These are phyloP conservation scores for Copidosoma aretas DNA, from an alignment of 2,888 invertebrate species.

Conservation along the genomic window DNA sequence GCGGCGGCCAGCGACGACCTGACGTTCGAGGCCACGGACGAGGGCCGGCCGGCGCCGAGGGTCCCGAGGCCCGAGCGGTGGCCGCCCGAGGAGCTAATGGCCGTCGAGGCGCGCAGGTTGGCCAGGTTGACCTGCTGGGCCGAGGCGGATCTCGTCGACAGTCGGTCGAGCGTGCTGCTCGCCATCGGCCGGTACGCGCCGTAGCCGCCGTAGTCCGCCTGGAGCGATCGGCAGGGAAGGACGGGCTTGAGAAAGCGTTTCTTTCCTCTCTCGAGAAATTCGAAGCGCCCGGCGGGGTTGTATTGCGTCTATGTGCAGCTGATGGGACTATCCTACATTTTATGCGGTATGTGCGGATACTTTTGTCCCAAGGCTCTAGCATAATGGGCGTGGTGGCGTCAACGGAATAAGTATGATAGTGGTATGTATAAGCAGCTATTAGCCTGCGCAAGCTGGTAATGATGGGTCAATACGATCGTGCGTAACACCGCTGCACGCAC, in stretches of 20 bases:
- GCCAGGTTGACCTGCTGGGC: constrained; percentile 65
- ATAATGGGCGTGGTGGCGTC: too few species aligned
- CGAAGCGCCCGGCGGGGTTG: neutral
- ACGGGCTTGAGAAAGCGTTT: too few species aligned
- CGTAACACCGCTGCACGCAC: too few species aligned
- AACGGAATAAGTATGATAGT: too few species aligned
- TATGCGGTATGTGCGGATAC: too few species aligned
- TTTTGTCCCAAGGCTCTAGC: too few species aligned
- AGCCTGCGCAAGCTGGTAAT: too few species aligned
- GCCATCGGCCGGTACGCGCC: constrained; percentile 75
- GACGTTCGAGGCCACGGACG: constrained; percentile 58
- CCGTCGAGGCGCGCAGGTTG: constrained; percentile 59
- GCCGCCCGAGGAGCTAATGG: constrained; percentile 58
- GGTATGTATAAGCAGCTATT: too few species aligned
- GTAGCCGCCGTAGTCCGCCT: constrained; percentile 61
- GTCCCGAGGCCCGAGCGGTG: constrained; percentile 11
- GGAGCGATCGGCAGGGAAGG: neutral
- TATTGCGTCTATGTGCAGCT: too few species aligned
- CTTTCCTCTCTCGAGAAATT: neutral
- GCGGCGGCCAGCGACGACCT: constrained; percentile 53
- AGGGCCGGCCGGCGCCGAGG: constrained; percentile 53
- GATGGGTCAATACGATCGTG: too few species aligned
- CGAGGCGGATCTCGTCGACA: constrained; percentile 72
- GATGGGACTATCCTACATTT: too few species aligned
- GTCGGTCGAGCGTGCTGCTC: constrained; percentile 72